These are phyloP conservation scores for Chaitophorus viminalis DNA, from an alignment of 2,888 invertebrate species.

Conservation along the genomic window DNA sequence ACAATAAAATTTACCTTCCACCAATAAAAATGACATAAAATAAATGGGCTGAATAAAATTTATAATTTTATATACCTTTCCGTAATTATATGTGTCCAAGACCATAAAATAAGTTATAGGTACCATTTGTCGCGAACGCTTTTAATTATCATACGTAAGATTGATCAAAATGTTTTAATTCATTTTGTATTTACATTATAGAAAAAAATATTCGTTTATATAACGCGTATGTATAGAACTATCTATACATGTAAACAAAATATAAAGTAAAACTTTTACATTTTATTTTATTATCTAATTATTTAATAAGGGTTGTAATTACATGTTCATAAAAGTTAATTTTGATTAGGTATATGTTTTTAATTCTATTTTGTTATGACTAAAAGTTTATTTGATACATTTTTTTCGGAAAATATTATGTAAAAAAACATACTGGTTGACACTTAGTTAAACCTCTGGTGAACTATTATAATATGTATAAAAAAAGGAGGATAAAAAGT, in stretches of 20 bases:
- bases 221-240: no score
- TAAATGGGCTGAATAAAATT: background rate
- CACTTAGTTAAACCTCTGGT: background rate
- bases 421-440: background rate
- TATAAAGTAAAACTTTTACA: background rate
- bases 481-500: background rate
- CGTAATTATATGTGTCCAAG: background rate
- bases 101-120: slow-evolving; percentile 2
- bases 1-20: background rate
- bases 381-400: background rate
- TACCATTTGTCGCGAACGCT: background rate
- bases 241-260: no score
- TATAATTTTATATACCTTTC: background rate
- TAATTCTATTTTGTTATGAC: background rate
- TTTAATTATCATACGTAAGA: background rate
- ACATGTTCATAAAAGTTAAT: background rate
- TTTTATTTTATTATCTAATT: background rate
- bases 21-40: background rate
- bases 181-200: background rate
- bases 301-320: background rate
- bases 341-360: background rate
- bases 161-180: background rate
- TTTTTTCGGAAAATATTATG: background rate
- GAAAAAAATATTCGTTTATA: background rate
- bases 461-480: background rate